phyloP scores from a whole-genome alignment of 2,888 invertebrate genomes.

The Dryobotodes eremita region DNA sequence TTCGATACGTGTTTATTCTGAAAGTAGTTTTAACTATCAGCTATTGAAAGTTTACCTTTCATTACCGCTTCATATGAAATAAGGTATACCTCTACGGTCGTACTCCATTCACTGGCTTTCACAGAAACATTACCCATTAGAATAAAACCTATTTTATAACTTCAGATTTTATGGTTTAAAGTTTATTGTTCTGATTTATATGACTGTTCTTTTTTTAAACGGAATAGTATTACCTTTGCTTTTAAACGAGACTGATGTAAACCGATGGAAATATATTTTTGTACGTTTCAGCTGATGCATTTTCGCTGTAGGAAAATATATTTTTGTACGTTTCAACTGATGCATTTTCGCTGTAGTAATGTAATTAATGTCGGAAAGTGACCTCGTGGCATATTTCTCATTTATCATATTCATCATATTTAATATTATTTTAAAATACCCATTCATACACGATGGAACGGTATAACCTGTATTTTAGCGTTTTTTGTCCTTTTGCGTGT shows the following conservation, averaged over 20 bases:
- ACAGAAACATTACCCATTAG: slow-evolving; percentile 52
- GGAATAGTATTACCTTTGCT: slow-evolving; percentile 5
- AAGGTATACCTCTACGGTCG: slow-evolving; percentile 11
- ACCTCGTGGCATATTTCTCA: slow-evolving; percentile 14
- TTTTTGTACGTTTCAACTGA: slow-evolving; percentile 18
- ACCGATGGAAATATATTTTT: not conserved
- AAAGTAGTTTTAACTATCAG: slow-evolving; percentile 16
- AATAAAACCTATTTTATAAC: slow-evolving; percentile 53
- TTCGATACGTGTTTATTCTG: slow-evolving; percentile 34
- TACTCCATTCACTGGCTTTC: slow-evolving; percentile 38
- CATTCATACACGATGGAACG: not conserved
- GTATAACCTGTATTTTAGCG: not conserved
- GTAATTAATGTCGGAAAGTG: slow-evolving; percentile 10
- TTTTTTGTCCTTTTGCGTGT: not conserved
- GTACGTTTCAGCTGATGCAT: slow-evolving; percentile 7
- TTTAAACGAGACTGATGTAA: not conserved
- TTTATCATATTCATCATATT: not conserved
- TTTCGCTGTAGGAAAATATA: too few relatives aligned
- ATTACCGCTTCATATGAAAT: slow-evolving; percentile 37
- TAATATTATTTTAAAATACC: not conserved
- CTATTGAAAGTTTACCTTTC: slow-evolving; percentile 46
- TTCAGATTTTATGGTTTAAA: slow-evolving; percentile 47
- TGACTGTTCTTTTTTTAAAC: slow-evolving; percentile 43
- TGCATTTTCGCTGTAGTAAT: slow-evolving; percentile 17
- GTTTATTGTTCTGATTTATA: slow-evolving; percentile 47